These are phyloP conservation scores for Parazoanthus darwini DNA, from an alignment of 92 coral and sea anemone species.

Conservation along the genomic window DNA sequence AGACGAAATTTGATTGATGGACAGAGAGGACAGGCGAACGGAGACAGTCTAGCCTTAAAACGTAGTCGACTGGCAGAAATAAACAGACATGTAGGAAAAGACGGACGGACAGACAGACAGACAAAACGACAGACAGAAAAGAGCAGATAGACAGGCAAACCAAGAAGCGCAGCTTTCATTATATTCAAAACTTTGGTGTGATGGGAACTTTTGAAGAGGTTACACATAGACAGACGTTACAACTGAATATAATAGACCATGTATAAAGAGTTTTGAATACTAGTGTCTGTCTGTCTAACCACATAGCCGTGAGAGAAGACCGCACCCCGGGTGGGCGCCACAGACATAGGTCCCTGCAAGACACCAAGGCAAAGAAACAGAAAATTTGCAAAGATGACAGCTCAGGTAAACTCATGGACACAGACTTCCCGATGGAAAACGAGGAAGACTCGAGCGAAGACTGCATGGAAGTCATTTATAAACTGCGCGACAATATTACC, in stretches of 20 bases:
- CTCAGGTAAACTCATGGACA: slow-evolving; percentile 38
- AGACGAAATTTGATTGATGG: too few species aligned
- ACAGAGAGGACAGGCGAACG: too few species aligned
- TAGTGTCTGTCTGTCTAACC: neutral
- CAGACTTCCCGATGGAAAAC: slow-evolving; percentile 30
- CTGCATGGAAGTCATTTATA: slow-evolving; percentile 64
- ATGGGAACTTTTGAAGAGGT: too few species aligned
- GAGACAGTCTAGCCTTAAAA: too few species aligned
- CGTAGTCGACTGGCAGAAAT: too few species aligned
- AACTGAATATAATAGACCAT: neutral
- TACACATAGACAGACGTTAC: neutral
- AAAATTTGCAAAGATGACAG: slow-evolving; percentile 51
- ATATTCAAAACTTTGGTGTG: too few species aligned
- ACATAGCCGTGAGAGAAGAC: slow-evolving; percentile 90
- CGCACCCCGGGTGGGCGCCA: slow-evolving; percentile 98
- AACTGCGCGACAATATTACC: slow-evolving; percentile 54
- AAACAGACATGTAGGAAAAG: too few species aligned
- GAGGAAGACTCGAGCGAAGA: slow-evolving; percentile 58
- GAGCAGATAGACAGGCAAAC: neutral
- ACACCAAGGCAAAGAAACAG: slow-evolving; percentile 76
- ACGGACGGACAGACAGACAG: neutral
- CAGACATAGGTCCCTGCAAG: slow-evolving; percentile 90
- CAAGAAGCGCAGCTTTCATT: neutral
- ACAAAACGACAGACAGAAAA: neutral
- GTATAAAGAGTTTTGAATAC: neutral